Evolutionary conservation across 2,113 vertebrate genomes (phyloP), one percentile per base, ranked within the genome.

Genomic region (Opisthocomus hoazin): DNA sequence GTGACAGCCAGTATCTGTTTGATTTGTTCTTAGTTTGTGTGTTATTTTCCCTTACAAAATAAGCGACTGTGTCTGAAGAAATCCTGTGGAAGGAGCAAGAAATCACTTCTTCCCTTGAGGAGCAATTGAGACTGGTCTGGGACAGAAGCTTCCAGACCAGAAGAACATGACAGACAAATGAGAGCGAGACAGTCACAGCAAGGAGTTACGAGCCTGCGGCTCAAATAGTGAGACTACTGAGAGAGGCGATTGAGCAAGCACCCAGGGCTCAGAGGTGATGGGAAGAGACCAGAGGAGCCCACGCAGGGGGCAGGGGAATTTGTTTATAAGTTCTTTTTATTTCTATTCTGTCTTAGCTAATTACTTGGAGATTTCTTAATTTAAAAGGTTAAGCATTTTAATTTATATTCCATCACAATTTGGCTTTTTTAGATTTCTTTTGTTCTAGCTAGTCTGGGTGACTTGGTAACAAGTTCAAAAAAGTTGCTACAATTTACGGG

Each of bases 81-180:
- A 95, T 93, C 61, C 43, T 53, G 51, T 23, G 94, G 87, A 94
- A 39, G 60, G 87, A 91, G 60, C 60, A 77, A 95, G 73, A 95
- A 97, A 96, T 76, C 87, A 61, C 69, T 91, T 92, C 87, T 95
- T 61, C 84, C 96, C 95, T 91, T 75, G 84, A 96, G 94, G 56
- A 94, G 77, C 63, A 94, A 89, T 60, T 91, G 80, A 89, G 87
- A 36, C 80, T 78, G 73, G 60, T 70, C 61, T 37, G 60, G 88
- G 82, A 83, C 86, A 92, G 92, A 88, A 92, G 83, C 63, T 88
- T 69, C 30, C 90, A 88, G 93, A 90, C 51, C 56, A 95, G 94
- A 95, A 96, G 91, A 56, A 46, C 34, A 68, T 10, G 51, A 76
- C 86, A 96, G 90, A 91, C 51, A 92, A 75, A 94, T 39, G 64